These are phyloP conservation scores for Caradrina clavipalpis DNA, from an alignment of 2,888 invertebrate species.

Conservation along the genomic window DNA sequence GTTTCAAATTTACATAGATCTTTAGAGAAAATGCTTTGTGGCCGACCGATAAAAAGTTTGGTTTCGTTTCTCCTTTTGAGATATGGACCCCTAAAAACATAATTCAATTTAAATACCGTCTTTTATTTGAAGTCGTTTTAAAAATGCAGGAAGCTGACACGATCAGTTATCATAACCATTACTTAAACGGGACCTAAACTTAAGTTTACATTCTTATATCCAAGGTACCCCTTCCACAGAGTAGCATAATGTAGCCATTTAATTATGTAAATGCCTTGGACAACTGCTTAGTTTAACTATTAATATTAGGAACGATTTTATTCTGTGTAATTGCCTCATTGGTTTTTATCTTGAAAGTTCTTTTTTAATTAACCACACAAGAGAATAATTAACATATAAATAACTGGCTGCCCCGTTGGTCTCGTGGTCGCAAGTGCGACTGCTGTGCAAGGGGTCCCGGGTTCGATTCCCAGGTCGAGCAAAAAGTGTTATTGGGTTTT, in stretches of 20 bases:
- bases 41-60: too few species aligned
- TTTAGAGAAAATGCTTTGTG: too few species aligned
- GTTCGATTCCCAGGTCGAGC: too few species aligned
- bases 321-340: constrained; percentile 40
- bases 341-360: constrained; percentile 24
- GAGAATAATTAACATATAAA: constrained; percentile 5
- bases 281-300: constrained; percentile 44
- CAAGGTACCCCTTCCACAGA: constrained; percentile 15
- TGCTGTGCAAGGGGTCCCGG: too few species aligned
- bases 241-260: constrained; percentile 33
- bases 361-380: constrained; percentile 19
- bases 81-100: too few species aligned
- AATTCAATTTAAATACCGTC: too few species aligned
- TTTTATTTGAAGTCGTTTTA: neutral
- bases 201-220: constrained; percentile 2
- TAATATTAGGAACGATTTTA: constrained; percentile 34
- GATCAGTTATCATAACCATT: constrained; percentile 21
- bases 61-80: too few species aligned
- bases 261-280: constrained; percentile 54
- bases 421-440: too few species aligned
- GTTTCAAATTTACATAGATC: too few species aligned
- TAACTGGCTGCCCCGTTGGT: too few species aligned
- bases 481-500: too few species aligned
- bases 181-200: constrained; percentile 15
- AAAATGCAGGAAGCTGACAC: neutral